Evolutionary conservation across 2,888 invertebrate genomes (phyloP).

Genomic region (Agrypnus murinus): DNA sequence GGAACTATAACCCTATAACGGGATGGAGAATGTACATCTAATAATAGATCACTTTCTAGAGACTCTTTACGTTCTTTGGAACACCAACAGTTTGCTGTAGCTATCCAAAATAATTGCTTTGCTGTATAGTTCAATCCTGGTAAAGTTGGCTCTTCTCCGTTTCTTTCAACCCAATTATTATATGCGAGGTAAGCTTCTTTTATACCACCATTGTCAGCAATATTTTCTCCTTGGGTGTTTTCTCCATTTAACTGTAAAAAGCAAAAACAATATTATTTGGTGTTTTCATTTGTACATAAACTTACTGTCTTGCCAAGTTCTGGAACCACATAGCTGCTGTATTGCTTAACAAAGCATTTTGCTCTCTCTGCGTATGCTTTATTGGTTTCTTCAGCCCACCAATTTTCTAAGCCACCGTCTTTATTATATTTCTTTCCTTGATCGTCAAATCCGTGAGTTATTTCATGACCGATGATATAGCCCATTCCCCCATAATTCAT

Average conservation of each 20-base stretch:
- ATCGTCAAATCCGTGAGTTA: conserved; percentile 32
- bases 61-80: conserved; percentile 66
- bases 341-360: conserved; percentile 94
- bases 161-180: conserved; percentile 62
- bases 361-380: conserved; percentile 73
- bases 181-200: conserved; percentile 83
- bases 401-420: conserved; percentile 2
- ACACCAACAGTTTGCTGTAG: conserved; percentile 78
- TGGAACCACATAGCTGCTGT: conserved; percentile 88
- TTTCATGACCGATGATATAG: conserved; percentile 28
- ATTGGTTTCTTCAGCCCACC: conserved; percentile 21
- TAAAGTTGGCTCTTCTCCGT: conserved; percentile 64
- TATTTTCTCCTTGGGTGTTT: conserved; percentile 95
- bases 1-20: conserved; percentile 77
- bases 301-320: conserved; percentile 67
- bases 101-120: conserved; percentile 75
- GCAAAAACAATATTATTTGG: no score
- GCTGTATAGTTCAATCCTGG: conserved; percentile 67
- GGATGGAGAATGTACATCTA: conserved; percentile 69
- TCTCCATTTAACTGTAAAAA: conserved; percentile 86
- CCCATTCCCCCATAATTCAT: conserved; percentile 32
- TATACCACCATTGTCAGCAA: conserved; percentile 95
- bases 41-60: conserved; percentile 61
- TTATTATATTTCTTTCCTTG: conserved; percentile 4
- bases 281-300: not conserved